Percentiles rank a stretch among this genome's conserved stretches.
phyloP scores from a whole-genome alignment of 1,140 invertebrate species.

The Bombus confusus region DNA sequence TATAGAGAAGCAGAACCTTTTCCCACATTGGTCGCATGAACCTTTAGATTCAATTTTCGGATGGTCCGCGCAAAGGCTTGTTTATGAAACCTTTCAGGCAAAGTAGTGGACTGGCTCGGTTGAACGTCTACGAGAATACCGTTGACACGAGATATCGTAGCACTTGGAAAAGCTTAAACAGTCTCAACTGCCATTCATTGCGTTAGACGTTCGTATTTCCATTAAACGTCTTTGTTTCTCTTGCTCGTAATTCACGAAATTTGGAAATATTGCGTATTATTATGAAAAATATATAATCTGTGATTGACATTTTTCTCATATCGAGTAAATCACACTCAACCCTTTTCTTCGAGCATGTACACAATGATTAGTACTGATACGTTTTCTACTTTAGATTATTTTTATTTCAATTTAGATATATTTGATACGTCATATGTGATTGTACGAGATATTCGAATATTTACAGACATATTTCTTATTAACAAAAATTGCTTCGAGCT shows the following conservation, averaged over 20 bases:
- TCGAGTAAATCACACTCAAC: too few relatives aligned
- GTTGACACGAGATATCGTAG: constrained; percentile 71
- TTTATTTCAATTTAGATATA: too few relatives aligned
- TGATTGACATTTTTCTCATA: too few relatives aligned
- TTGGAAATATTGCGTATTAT: not conserved
- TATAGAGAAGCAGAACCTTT: constrained; percentile 43
- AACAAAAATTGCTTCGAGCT: not conserved
- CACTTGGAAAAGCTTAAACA: constrained; percentile 78
- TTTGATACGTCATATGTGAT: too few relatives aligned
- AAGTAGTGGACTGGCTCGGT: not conserved
- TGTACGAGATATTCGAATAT: too few relatives aligned
- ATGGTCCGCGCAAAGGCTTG: constrained; percentile 70
- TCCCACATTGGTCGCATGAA: constrained; percentile 64
- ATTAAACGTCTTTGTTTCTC: not conserved
- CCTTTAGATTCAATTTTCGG: constrained; percentile 76
- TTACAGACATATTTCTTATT: too few relatives aligned
- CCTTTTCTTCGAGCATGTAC: too few relatives aligned
- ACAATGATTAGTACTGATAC: too few relatives aligned
- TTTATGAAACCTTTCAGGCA: constrained; percentile 71
- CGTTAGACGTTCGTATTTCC: not conserved
- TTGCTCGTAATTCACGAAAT: not conserved
- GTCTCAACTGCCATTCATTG: constrained; percentile 65
- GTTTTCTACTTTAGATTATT: too few relatives aligned
- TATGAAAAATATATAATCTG: too few relatives aligned
- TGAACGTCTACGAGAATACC: constrained; percentile 1